Conservation (phyloP, 2,797 vertebrate genomes). For the Anguilla anguilla region DNA sequence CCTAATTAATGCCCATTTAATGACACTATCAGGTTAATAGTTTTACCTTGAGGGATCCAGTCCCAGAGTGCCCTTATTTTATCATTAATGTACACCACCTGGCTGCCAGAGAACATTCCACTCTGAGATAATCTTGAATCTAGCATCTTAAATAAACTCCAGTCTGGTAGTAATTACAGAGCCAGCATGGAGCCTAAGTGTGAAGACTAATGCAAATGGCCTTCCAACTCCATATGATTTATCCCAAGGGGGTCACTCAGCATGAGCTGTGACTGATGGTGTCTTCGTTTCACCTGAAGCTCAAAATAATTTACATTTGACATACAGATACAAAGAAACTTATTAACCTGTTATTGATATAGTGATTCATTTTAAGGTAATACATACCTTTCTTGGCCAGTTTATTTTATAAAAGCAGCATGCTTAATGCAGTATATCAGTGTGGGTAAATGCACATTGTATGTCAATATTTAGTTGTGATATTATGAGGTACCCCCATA, state of each 20-base stretch:
- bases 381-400: not conserved
- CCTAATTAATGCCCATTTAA: not conserved
- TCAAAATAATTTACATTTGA: not conserved
- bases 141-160: slow-evolving; percentile 6
- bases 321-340: not conserved
- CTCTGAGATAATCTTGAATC: not conserved
- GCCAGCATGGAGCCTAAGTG: not conserved
- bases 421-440: not conserved
- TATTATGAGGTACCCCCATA: not conserved
- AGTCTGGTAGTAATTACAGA: not conserved
- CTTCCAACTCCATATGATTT: not conserved
- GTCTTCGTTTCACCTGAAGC: not conserved
- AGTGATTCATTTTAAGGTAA: not conserved
- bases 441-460: not conserved
- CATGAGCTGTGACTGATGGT: not conserved
- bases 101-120: not conserved
- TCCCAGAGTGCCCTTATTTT: not conserved
- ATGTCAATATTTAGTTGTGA: not conserved
- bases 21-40: not conserved
- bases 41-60: not conserved
- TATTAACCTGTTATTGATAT: not conserved
- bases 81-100: not conserved
- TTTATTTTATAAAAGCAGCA: not conserved
- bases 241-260: not conserved
- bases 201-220: not conserved